Evolutionary conservation across 2,113 vertebrate genomes (phyloP).

Genomic region (Tachycineta bicolor): DNA sequence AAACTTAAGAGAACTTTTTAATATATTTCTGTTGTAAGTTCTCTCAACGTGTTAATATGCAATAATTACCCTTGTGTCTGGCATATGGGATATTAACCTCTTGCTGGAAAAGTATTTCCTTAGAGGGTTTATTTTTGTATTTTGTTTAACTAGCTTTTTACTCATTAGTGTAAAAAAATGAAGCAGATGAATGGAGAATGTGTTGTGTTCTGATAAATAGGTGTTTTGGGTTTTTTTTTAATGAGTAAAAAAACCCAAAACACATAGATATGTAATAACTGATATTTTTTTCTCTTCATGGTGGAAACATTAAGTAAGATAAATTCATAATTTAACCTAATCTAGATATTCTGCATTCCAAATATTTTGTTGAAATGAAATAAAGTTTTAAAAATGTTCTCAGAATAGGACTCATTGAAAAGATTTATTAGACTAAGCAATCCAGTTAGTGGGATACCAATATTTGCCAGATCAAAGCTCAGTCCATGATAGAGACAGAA

Average conservation of each 20-base stretch:
- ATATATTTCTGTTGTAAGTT: background rate
- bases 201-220: background rate
- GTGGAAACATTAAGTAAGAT: background rate
- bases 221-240: background rate
- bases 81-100: slow-evolving; percentile 5
- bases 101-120: background rate
- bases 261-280: background rate
- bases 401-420: background rate
- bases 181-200: background rate
- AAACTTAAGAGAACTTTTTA: background rate
- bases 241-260: background rate
- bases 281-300: background rate
- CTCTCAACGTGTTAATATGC: background rate
- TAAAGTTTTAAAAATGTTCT: background rate
- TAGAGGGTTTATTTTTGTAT: background rate
- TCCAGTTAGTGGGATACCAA: background rate
- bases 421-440: background rate
- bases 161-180: background rate
- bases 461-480: background rate
- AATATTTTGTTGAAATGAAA: background rate
- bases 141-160: background rate
- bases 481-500: background rate
- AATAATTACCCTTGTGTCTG: slow-evolving; percentile 1
- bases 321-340: background rate
- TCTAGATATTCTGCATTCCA: background rate